Base-by-base conservation (phyloP, 1,140 invertebrate genomes). In the Drosophila persimilis region DNA sequence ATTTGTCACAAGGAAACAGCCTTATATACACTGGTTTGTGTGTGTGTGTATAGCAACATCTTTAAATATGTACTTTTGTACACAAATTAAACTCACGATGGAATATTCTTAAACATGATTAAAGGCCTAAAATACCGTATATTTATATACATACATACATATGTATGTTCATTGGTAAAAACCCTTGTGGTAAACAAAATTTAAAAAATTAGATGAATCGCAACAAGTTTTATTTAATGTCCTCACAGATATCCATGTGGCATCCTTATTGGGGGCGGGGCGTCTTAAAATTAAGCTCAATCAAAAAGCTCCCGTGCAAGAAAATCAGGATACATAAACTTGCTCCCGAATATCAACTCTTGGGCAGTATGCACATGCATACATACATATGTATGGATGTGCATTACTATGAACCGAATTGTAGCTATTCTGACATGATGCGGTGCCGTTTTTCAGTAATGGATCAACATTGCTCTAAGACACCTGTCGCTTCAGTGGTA, bases 211-310 rank as follows among this genome's bases (percentile, higher is more conserved):
- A 1, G 4, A 24, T 55, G 29, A 47, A 55, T 69, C 41, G 65
- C 65, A 69, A 69, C 65, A 69, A 69, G 65, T 69, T 55, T 7
- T 69, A 39, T 13, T 11, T 13, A 24, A 48, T 46, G 6, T 13
- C 11, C 35, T 13, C 35, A 5, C 3, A 39, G 35, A 39, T 13
- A 39, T 11, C 35, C 43, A 45, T 44, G 51, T 24, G 24, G 55
- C 24, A 54, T 65, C 48, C 48, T 47, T 26, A 31, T 47, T 41
- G 17, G 24, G 44, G 41, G 17, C 26, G 26, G 59, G 51, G 61
- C 43, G 53, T 56, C 39, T 56, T 55, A 31, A 3, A 39, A 47
- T 55, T 56, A 43, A 67, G 63, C 63, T 70, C 24, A 20, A 39
- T 45, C 13, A 47, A 47, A 70, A 70, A 67, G 63, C 66, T 70